Percentiles rank a stretch among this genome's conserved stretches.
Conservation (phyloP, 2,888 invertebrate genomes). For the Callosobruchus maculatus region DNA sequence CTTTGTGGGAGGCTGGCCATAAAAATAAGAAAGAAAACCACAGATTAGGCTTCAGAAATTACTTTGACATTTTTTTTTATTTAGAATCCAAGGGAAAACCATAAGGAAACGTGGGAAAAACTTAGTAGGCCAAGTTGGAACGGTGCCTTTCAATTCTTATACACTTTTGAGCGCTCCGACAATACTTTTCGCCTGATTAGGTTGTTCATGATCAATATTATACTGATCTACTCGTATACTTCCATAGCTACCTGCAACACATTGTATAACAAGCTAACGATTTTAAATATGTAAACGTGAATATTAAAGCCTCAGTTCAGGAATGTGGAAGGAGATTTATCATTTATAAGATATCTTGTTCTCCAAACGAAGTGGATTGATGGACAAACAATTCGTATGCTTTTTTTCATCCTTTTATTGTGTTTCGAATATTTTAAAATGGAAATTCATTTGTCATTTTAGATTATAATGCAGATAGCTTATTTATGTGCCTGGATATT, state of each 20-base stretch:
- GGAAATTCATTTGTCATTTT: constrained; percentile 7
- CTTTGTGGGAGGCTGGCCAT: too few species aligned
- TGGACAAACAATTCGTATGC: constrained; percentile 22
- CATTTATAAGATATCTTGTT: constrained; percentile 25
- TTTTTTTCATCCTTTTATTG: constrained; percentile 18
- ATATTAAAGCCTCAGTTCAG: constrained; percentile 26
- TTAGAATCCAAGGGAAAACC: too few species aligned
- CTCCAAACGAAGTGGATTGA: constrained; percentile 33
- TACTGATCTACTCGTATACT: neutral
- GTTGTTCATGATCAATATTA: neutral
- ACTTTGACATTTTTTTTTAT: too few species aligned
- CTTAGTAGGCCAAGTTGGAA: too few species aligned
- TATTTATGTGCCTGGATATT: neutral
- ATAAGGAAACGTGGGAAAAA: too few species aligned
- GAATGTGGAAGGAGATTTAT: constrained; percentile 32
- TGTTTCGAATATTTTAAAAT: constrained; percentile 22
- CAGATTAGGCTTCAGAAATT: too few species aligned
- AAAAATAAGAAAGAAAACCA: too few species aligned
- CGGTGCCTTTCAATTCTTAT: too few species aligned
- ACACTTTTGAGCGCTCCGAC: too few species aligned
- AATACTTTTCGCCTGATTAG: neutral
- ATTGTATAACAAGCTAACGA: neutral
- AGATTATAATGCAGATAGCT: constrained; percentile 1
- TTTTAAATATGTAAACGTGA: neutral
- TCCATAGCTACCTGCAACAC: neutral